phyloP scores from a whole-genome alignment of 2,797 vertebrate species.

The Hippoglossus hippoglossus region DNA sequence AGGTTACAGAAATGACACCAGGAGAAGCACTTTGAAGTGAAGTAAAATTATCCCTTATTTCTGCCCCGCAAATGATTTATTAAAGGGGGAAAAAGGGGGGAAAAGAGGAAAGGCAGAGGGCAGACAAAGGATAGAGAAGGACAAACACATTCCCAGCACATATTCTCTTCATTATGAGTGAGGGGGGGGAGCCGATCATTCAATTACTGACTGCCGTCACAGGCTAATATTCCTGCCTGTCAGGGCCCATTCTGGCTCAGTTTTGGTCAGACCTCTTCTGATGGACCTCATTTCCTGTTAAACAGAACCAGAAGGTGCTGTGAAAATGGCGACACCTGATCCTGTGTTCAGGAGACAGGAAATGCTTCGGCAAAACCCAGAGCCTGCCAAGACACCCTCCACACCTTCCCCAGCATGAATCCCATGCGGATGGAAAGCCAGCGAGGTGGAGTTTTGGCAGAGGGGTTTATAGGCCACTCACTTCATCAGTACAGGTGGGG shows the following conservation, averaged over 20 bases:
- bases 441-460: constrained; percentile 21
- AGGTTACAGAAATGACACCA: constrained; percentile 85
- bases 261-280: constrained; percentile 86
- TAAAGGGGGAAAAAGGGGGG: constrained; percentile 64
- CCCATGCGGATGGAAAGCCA: constrained; percentile 31
- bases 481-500: constrained; percentile 34
- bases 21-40: constrained; percentile 83
- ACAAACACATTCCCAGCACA: constrained; percentile 89
- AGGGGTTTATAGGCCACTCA: constrained; percentile 24
- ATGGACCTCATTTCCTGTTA: constrained; percentile 87
- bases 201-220: constrained; percentile 88
- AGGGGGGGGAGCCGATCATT: constrained; percentile 80
- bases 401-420: constrained; percentile 64
- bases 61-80: constrained; percentile 82
- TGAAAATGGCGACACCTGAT: constrained; percentile 88
- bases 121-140: constrained; percentile 77
- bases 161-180: constrained; percentile 89
- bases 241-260: constrained; percentile 87
- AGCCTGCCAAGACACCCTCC: constrained; percentile 71
- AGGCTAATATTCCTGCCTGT: constrained; percentile 90
- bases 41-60: constrained; percentile 82
- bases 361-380: constrained; percentile 67
- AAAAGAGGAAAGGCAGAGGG: constrained; percentile 58
- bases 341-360: constrained; percentile 80
- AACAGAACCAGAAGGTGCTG: constrained; percentile 89